phyloP scores from a whole-genome alignment of 1,140 invertebrate genomes.

The Eumeta japonica region DNA sequence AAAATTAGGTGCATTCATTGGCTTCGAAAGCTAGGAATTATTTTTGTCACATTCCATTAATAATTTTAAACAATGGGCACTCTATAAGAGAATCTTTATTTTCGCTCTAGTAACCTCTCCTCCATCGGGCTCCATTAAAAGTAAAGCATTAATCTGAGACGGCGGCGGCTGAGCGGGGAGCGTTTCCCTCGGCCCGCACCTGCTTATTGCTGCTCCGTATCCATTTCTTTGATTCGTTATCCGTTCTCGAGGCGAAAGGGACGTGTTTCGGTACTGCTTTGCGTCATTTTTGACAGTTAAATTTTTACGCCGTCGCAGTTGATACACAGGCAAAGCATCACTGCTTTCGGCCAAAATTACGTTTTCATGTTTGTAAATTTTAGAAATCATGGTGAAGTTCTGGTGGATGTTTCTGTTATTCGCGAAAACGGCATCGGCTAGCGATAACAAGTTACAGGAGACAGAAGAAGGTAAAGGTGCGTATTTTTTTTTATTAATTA shows the following conservation, averaged over 20 bases:
- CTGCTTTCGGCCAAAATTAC: constrained; percentile 2
- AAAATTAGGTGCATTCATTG: not conserved
- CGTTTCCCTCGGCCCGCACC: constrained; percentile 46
- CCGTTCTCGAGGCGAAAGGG: constrained; percentile 36
- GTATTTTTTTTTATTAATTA: constrained; percentile 7
- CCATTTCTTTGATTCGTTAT: constrained; percentile 41
- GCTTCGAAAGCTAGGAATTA: not conserved
- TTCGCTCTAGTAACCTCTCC: constrained; percentile 35
- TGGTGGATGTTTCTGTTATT: constrained; percentile 52
- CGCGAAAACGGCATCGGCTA: constrained; percentile 39
- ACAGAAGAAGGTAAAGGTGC: constrained; percentile 38
- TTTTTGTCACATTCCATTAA: not conserved
- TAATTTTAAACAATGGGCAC: constrained; percentile 5
- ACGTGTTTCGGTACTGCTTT: constrained; percentile 25
- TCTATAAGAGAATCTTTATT: constrained; percentile 12
- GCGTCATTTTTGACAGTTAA: constrained; percentile 29
- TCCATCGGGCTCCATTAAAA: not conserved
- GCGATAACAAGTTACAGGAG: constrained; percentile 35
- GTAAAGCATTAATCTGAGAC: not conserved
- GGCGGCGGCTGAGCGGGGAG: constrained; percentile 30
- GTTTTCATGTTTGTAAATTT: constrained; percentile 30
- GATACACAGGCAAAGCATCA: not conserved
- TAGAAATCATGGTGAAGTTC: constrained; percentile 44
- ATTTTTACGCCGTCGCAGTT: too few relatives aligned
- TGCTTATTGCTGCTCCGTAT: constrained; percentile 35